Conservation (phyloP, 1,140 invertebrate species). For the Danaus plexippus region DNA sequence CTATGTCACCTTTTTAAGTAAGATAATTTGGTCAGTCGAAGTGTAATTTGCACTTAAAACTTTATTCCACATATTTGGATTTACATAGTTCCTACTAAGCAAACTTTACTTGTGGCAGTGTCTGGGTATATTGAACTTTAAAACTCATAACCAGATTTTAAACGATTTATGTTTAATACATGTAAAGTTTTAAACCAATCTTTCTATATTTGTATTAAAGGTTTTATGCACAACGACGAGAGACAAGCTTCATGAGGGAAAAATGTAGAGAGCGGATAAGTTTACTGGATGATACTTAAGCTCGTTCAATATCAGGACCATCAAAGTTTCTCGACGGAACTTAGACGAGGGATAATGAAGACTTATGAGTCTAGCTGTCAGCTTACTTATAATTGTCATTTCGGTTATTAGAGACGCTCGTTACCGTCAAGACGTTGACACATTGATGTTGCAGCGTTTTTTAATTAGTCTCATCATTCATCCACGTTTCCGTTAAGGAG, state of each 20-base stretch:
- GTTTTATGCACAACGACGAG: no score
- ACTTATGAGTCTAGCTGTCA: conserved; percentile 50
- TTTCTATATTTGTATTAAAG: no score
- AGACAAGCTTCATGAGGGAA: background rate
- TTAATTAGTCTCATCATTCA: conserved; percentile 31
- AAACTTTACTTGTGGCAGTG: no score
- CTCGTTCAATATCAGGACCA: conserved; percentile 31
- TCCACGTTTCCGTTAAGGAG: conserved; percentile 1
- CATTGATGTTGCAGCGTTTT: conserved; percentile 19
- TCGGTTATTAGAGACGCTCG: conserved; percentile 17
- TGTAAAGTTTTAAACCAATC: no score
- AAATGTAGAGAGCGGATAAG: background rate
- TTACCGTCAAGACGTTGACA: conserved; percentile 14
- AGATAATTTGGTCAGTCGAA: no score
- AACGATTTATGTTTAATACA: no score
- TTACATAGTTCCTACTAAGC: no score
- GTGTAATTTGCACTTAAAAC: no score
- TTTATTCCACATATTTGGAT: no score
- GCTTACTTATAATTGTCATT: conserved; percentile 45
- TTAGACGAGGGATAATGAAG: conserved; percentile 46
- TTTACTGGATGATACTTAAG: conserved; percentile 23
- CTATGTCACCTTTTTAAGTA: no score
- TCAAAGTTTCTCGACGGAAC: conserved; percentile 39
- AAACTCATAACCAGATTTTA: no score
- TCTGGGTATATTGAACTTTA: no score